These are phyloP conservation scores for Patagioenas fasciata DNA, from an alignment of 2,113 vertebrate genomes.

Conservation along the genomic window DNA sequence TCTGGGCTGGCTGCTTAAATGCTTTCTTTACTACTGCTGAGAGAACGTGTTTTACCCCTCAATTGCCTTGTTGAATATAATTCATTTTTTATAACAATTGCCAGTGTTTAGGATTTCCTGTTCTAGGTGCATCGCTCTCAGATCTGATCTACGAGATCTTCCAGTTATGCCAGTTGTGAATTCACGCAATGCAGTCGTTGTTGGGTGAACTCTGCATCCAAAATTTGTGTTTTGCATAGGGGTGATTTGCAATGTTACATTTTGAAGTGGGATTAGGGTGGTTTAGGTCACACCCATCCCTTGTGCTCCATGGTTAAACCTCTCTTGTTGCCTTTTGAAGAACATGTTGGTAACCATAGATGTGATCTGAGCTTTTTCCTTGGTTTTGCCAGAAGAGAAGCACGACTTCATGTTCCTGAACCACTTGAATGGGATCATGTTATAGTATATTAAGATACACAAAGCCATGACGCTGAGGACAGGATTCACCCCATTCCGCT, in stretches of 20 bases:
- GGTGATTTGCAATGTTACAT: background rate
- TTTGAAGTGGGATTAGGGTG: background rate
- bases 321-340: background rate
- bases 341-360: background rate
- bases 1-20: slow-evolving; percentile 1
- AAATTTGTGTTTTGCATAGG: background rate
- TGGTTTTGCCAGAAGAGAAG: background rate
- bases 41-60: background rate
- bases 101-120: slow-evolving; percentile 40
- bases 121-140: slow-evolving; percentile 24
- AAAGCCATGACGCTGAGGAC: background rate
- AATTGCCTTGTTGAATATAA: background rate
- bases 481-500: background rate
- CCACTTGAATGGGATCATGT: background rate
- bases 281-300: background rate
- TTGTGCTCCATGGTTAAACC: background rate
- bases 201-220: background rate
- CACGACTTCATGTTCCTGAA: background rate
- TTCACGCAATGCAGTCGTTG: background rate
- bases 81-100: slow-evolving; percentile 4
- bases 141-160: background rate
- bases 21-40: background rate
- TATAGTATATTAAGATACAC: background rate
- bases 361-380: background rate
- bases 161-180: background rate